Evolutionary conservation across 1,140 invertebrate genomes (phyloP), one percentile per base, ranked within the genome.

Genomic region (Drosophila bipectinata): DNA sequence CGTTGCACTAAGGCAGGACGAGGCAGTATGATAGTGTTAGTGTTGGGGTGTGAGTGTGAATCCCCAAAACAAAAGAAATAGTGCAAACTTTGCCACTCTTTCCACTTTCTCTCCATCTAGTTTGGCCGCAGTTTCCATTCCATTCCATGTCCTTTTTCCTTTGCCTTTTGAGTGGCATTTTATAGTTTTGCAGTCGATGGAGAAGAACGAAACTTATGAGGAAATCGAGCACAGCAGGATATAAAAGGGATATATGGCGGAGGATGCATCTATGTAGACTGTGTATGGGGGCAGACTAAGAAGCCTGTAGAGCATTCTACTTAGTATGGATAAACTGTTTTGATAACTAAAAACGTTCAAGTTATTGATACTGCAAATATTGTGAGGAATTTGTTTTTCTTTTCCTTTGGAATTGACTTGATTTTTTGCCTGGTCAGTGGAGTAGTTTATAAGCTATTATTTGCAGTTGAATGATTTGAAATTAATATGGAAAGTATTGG

Each of bases 311-410:
- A 37, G 52, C 57, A 58, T 44, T 24, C 51, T 58, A 77, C 82
- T 87, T 82, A 72, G 78, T 87, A 82, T 87, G 78, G 78, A 85
- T 87, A 85, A 87, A 85, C 78, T 76, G 78, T 82, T 74, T 71
- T 87, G 78, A 82, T 87, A 87, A 82, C 82, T 79, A 78, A 79
- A 82, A 82, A 62, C 74, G 78, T 64, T 85, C 74, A 72, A 72
- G 74, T 76, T 85, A 85, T 87, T 81, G 78, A 87, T 81, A 81
- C 62, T 71, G 77, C 76, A 81, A 85, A 81, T 85, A 87, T 85
- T 76, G 59, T 62, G 66, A 18, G 69, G 61, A 47, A 87, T 66
- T 57, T 39, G 15, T 54, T 54, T 10, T 71, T 37, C 56, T 39
- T 61, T 44, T 39, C 47, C 15, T 12, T 6, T 44, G n/a, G 14